phyloP scores from a whole-genome alignment of 2,113 vertebrate species.

The Rhegmatorhina hoffmannsi region DNA sequence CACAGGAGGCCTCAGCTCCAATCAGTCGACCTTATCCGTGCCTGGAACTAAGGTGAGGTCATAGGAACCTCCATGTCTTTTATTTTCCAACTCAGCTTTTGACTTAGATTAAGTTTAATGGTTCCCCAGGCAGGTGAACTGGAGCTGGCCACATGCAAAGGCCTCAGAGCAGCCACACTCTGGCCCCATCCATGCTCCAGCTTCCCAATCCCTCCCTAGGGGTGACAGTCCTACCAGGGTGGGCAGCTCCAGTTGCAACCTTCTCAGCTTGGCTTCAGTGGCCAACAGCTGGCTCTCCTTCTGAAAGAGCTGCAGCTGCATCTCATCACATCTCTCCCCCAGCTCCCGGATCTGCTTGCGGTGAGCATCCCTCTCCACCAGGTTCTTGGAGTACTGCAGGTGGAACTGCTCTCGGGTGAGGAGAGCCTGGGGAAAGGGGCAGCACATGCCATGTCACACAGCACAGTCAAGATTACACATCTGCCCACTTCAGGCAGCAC shows the following conservation, averaged over 20 bases:
- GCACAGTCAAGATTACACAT: neutral
- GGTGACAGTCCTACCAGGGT: conserved; percentile 37
- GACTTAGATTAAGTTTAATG: neutral
- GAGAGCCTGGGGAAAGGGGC: conserved; percentile 75
- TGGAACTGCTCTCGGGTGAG: conserved; percentile 80
- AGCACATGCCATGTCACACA: neutral
- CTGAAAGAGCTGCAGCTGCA: conserved; percentile 87
- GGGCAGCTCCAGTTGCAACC: conserved; percentile 66
- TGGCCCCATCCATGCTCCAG: neutral
- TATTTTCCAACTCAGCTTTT: neutral
- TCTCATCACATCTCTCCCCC: conserved; percentile 80
- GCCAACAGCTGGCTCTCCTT: conserved; percentile 82
- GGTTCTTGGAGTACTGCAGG: conserved; percentile 76
- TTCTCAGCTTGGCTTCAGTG: conserved; percentile 77
- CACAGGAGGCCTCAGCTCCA: neutral
- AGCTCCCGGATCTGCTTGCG: conserved; percentile 86
- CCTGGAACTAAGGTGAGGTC: neutral
- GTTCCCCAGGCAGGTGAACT: neutral
- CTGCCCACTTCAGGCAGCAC: neutral
- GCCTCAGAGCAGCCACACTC: neutral
- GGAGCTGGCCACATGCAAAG: neutral
- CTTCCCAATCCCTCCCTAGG: neutral
- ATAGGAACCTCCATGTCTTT: neutral
- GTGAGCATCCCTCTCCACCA: conserved; percentile 87
- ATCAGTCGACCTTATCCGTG: neutral